phyloP scores from a whole-genome alignment of 2,888 invertebrate genomes.

The Onthophagus sagittarius region DNA sequence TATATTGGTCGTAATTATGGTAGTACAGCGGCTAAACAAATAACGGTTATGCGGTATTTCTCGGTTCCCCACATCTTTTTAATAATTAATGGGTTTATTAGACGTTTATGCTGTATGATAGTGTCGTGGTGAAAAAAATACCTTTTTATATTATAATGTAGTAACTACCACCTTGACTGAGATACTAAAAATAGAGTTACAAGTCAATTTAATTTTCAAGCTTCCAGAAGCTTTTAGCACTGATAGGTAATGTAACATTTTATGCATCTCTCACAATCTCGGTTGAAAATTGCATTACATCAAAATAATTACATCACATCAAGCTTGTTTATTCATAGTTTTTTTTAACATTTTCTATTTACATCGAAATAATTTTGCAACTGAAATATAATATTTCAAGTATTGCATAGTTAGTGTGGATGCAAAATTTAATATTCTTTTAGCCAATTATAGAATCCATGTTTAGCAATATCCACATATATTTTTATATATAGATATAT shows the following conservation, averaged over 20 bases:
- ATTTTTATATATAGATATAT: not conserved
- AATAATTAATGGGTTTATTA: not conserved
- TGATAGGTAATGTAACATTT: not conserved
- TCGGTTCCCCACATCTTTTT: not conserved
- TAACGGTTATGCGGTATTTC: not conserved
- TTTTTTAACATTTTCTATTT: too few relatives aligned
- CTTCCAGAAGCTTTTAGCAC: not conserved
- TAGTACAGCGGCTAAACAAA: not conserved
- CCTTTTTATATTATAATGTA: too few relatives aligned
- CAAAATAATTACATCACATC: not conserved
- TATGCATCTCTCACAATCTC: not conserved
- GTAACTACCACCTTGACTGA: too few relatives aligned
- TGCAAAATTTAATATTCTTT: not conserved
- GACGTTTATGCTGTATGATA: not conserved
- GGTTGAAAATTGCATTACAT: not conserved
- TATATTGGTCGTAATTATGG: conserved; percentile 13
- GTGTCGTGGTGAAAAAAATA: too few relatives aligned
- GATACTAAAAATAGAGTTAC: too few relatives aligned
- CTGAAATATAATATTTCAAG: too few relatives aligned
- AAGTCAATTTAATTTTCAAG: not conserved
- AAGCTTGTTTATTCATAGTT: too few relatives aligned
- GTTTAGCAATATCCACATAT: not conserved
- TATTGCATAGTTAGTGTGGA: too few relatives aligned
- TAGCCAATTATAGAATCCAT: not conserved
- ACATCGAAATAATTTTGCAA: too few relatives aligned